phyloP scores from a whole-genome alignment of 2,113 vertebrate species.

The Notechis scutatus region DNA sequence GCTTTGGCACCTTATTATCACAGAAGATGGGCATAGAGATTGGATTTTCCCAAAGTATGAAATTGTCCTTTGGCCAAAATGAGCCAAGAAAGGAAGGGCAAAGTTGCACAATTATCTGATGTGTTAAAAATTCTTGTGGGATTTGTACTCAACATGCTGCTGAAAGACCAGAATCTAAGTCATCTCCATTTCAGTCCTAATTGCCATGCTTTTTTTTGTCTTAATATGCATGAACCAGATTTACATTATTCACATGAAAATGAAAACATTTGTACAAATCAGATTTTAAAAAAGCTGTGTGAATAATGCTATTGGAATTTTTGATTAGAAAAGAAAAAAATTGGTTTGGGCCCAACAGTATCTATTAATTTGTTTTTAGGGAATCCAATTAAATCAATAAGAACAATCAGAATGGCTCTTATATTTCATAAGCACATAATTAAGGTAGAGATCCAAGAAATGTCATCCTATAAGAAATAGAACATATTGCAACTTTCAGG shows the following conservation, averaged over 20 bases:
- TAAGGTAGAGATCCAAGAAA: neutral
- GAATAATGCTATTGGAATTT: neutral
- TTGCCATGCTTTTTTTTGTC: too few species aligned
- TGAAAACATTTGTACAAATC: neutral
- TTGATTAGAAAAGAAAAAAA: neutral
- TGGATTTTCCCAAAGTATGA: neutral
- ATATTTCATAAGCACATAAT: neutral
- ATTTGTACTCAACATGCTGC: neutral
- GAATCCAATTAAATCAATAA: neutral
- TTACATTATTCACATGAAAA: neutral
- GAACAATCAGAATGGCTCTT: neutral
- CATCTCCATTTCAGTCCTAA: neutral
- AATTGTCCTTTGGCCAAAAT: neutral
- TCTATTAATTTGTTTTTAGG: neutral
- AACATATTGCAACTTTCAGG: slow-evolving; percentile 32
- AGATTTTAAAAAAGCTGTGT: neutral
- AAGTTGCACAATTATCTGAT: neutral
- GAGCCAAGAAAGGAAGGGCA: neutral
- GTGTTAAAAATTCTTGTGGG: neutral
- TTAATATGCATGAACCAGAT: neutral
- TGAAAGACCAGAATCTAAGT: neutral
- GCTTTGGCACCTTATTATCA: neutral
- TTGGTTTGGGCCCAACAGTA: neutral
- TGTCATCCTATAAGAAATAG: neutral
- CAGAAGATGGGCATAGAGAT: neutral